A percentile compares a stretch with the other conserved stretches of the same genome.
phyloP scores from a whole-genome alignment of 2,888 invertebrate species.

The Podotricha telesiphe region DNA sequence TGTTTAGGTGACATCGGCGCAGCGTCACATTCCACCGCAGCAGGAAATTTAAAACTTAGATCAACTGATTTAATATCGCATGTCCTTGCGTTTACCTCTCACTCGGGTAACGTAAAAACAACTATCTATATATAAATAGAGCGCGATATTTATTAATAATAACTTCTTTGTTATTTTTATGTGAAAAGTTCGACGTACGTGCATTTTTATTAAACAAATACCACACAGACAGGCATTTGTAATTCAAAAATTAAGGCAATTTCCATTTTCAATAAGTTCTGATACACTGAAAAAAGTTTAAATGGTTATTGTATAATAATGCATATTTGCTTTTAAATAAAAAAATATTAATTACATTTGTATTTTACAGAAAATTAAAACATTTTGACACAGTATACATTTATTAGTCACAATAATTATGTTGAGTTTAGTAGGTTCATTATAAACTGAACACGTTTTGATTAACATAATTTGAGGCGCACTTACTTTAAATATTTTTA shows the following conservation, averaged over 20 bases:
- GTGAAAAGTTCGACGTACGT: background rate
- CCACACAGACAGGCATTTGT: too few relatives aligned
- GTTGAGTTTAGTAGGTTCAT: background rate
- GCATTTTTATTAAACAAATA: too few relatives aligned
- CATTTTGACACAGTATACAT: background rate
- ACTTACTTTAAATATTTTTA: background rate
- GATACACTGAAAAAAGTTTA: too few relatives aligned
- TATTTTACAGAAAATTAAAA: background rate
- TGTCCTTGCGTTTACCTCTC: conserved; percentile 49
- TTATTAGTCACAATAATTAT: background rate
- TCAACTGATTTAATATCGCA: conserved; percentile 41
- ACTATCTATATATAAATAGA: conserved; percentile 43
- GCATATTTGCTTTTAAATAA: background rate
- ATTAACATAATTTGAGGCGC: background rate
- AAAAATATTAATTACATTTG: background rate
- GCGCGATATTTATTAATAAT: conserved; percentile 31
- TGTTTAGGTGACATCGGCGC: conserved; percentile 16
- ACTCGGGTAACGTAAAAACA: conserved; percentile 41
- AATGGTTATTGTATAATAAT: too few relatives aligned
- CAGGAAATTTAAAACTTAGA: conserved; percentile 49
- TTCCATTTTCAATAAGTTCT: too few relatives aligned
- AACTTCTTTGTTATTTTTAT: conserved; percentile 10
- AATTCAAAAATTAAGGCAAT: too few relatives aligned
- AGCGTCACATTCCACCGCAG: conserved; percentile 42
- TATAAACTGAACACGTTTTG: background rate